Conservation (phyloP, 2,113 vertebrate species). For the Poeciliopsis occidentalis region DNA sequence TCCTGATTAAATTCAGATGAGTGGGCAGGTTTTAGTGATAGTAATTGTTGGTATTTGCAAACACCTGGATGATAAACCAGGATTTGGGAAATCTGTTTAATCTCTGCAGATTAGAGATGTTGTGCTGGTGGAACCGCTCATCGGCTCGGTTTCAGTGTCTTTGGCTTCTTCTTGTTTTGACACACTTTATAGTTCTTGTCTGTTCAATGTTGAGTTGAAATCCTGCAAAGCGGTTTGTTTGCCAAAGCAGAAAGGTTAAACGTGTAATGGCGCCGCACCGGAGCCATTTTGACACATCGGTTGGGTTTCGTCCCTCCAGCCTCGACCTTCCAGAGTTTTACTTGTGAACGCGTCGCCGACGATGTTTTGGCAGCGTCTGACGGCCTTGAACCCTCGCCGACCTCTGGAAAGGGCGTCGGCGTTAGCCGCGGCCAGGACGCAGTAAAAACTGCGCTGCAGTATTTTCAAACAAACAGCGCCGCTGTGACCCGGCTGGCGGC, state of each 20-base stretch:
- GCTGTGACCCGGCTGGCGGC: slow-evolving; percentile 20
- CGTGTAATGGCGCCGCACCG: not conserved
- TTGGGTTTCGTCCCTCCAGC: not conserved
- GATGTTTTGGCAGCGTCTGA: slow-evolving; percentile 17
- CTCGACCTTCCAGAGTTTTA: not conserved
- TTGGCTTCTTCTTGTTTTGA: not conserved
- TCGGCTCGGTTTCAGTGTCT: not conserved
- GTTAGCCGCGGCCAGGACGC: slow-evolving; percentile 13
- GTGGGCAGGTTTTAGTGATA: not conserved
- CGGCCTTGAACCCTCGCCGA: slow-evolving; percentile 6
- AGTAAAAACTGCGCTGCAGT: slow-evolving; percentile 45
- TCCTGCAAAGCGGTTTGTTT: not conserved
- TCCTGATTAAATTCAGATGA: not conserved
- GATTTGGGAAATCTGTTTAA: not conserved
- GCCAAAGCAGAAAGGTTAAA: slow-evolving; percentile 1
- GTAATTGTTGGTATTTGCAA: not conserved
- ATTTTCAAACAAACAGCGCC: slow-evolving; percentile 68
- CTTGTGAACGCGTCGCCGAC: too few species aligned
- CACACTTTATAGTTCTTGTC: not conserved
- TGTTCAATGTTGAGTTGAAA: slow-evolving; percentile 3
- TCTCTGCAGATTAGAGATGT: not conserved
- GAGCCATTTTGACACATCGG: not conserved
- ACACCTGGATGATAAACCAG: not conserved
- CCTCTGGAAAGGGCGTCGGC: slow-evolving; percentile 9
- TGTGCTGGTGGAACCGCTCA: not conserved